Conservation (phyloP, 2,888 invertebrate genomes). For the Sphaerophoria rueppellii region DNA sequence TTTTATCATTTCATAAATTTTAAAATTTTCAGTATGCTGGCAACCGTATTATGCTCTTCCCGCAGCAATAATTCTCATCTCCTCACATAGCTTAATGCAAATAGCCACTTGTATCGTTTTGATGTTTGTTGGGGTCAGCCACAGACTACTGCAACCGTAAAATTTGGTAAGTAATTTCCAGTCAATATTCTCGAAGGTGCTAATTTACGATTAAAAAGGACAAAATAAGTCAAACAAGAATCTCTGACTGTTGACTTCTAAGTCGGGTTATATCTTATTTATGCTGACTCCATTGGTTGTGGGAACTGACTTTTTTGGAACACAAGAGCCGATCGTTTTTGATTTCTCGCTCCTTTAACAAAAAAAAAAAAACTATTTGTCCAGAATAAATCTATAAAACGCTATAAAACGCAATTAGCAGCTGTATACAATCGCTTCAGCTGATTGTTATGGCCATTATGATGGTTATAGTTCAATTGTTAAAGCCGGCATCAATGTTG, state of each 20-base stretch:
- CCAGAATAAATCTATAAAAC: conserved; percentile 62
- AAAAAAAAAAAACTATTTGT: conserved; percentile 22
- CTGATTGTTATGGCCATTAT: conserved; percentile 68
- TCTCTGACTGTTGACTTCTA: neutral
- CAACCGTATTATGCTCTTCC: neutral
- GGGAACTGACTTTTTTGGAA: conserved; percentile 52
- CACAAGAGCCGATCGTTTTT: conserved; percentile 34
- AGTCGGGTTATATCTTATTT: too few species aligned
- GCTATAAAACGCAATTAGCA: conserved; percentile 70
- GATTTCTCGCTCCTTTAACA: conserved; percentile 49
- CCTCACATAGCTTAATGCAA: neutral
- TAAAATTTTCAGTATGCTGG: neutral
- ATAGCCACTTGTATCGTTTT: conserved; percentile 11
- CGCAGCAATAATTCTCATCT: conserved; percentile 11
- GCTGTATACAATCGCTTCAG: conserved; percentile 60
- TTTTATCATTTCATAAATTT: too few species aligned
- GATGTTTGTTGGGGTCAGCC: conserved; percentile 70
- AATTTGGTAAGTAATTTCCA: conserved; percentile 73
- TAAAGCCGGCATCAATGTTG: conserved; percentile 65
- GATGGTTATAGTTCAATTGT: conserved; percentile 71
- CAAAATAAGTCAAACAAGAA: conserved; percentile 71
- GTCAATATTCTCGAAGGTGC: conserved; percentile 68
- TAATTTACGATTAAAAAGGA: conserved; percentile 74
- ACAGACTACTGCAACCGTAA: conserved; percentile 68
- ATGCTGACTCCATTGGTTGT: conserved; percentile 44